phyloP scores from a whole-genome alignment of 2,113 vertebrate species.

The Phyllostomus hastatus region DNA sequence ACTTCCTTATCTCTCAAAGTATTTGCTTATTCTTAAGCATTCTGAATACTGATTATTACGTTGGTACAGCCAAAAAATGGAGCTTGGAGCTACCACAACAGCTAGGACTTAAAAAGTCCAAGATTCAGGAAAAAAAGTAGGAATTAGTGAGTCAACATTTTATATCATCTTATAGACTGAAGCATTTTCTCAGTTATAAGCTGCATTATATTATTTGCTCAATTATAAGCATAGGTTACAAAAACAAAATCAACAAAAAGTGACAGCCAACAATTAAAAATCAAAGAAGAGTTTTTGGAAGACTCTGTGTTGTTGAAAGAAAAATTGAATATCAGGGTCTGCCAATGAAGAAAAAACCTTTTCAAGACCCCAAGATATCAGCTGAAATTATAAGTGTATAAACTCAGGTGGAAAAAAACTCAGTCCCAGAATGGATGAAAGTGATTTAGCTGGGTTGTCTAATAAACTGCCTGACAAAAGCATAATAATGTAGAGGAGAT shows the following conservation, averaged over 20 bases:
- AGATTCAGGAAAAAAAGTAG: not conserved
- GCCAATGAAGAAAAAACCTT: not conserved
- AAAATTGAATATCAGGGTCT: not conserved
- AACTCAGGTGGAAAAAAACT: not conserved
- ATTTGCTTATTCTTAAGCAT: not conserved
- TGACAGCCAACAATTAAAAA: not conserved
- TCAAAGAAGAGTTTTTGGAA: not conserved
- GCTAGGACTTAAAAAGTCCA: not conserved
- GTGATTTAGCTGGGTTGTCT: not conserved
- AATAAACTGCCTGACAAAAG: not conserved
- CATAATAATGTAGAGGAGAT: not conserved
- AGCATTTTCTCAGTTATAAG: not conserved
- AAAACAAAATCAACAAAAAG: not conserved
- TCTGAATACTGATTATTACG: not conserved
- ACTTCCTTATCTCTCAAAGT: not conserved
- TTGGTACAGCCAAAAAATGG: not conserved
- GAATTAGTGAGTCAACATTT: not conserved
- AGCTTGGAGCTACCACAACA: not conserved
- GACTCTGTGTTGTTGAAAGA: not conserved
- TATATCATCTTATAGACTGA: not conserved
- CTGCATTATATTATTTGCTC: not conserved
- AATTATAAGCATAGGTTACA: not conserved
- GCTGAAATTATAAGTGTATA: not conserved
- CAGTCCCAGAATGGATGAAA: not conserved
- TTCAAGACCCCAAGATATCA: not conserved